phyloP scores from a whole-genome alignment of 2,888 invertebrate species.

The Trichopria drosophilae region DNA sequence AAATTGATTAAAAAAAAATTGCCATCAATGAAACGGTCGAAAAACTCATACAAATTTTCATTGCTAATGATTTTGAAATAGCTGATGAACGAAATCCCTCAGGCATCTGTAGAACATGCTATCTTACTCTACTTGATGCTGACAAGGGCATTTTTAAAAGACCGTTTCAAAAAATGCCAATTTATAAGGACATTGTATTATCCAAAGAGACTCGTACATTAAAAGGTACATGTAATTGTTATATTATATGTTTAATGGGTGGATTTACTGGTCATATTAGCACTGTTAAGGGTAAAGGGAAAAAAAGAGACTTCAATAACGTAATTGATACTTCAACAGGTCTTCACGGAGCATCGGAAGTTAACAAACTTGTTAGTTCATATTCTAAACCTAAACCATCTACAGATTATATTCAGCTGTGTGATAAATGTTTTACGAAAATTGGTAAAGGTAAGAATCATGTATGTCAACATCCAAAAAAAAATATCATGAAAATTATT shows the following conservation, averaged over 20 bases:
- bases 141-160: too few species aligned
- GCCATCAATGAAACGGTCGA: too few species aligned
- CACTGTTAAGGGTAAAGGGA: conserved; percentile 1
- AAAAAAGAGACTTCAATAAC: conserved; percentile 2
- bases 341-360: neutral
- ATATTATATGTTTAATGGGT: conserved; percentile 10
- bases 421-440: neutral
- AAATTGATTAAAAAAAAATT: too few species aligned
- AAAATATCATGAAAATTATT: neutral
- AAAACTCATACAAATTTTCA: too few species aligned
- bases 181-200: neutral
- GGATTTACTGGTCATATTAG: conserved; percentile 7
- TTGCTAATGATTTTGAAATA: too few species aligned
- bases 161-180: neutral
- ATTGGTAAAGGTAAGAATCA: neutral
- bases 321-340: conserved; percentile 5
- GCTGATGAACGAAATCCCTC: too few species aligned
- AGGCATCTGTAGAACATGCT: too few species aligned
- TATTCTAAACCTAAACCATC: neutral
- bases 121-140: too few species aligned
- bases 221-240: neutral
- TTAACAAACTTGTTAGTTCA: neutral
- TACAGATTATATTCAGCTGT: neutral
- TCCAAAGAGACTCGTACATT: neutral
- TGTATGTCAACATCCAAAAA: neutral